Conservation (phyloP, 1,140 invertebrate species). For the Zaprionus ghesquierei region DNA sequence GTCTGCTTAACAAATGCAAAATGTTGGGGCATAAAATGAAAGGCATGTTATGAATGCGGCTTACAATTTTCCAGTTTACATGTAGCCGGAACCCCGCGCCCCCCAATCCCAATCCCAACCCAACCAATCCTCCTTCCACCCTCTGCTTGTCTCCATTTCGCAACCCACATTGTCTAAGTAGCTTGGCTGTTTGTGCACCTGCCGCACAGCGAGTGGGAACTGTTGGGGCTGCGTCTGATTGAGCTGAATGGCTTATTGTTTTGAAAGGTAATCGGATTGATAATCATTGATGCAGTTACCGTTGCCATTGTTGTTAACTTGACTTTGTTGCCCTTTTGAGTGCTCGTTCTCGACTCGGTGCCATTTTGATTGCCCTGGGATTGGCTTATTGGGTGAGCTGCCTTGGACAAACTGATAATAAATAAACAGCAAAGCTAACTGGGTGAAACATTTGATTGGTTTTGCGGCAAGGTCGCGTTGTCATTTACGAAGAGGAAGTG, state of each 20-base stretch:
- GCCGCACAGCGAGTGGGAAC: neutral
- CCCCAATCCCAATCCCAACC: no score
- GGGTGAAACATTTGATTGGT: conserved; percentile 2
- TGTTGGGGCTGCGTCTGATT: neutral
- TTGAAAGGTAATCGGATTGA: conserved; percentile 37
- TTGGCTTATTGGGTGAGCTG: conserved; percentile 3
- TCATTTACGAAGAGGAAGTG: no score
- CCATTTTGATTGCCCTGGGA: conserved; percentile 1
- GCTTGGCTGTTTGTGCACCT: neutral
- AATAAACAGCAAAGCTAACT: neutral
- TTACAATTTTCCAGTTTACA: conserved; percentile 32
- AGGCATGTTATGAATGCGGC: conserved; percentile 42
- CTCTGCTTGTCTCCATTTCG: neutral
- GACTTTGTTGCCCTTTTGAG: conserved; percentile 6
- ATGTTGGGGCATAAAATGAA: conserved; percentile 41
- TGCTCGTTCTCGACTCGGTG: conserved; percentile 2
- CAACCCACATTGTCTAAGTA: neutral
- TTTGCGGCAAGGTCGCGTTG: neutral
- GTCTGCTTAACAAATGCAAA: conserved; percentile 32
- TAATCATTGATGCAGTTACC: conserved; percentile 30
- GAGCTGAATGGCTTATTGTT: conserved; percentile 37
- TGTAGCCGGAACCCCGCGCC: neutral
- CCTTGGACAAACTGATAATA: neutral
- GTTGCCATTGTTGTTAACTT: conserved; percentile 22
- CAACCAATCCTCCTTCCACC: no score